Evolutionary conservation across 2,113 vertebrate species (phyloP), one percentile per base, ranked within the genome.

Genomic region (Oncorhynchus keta): DNA sequence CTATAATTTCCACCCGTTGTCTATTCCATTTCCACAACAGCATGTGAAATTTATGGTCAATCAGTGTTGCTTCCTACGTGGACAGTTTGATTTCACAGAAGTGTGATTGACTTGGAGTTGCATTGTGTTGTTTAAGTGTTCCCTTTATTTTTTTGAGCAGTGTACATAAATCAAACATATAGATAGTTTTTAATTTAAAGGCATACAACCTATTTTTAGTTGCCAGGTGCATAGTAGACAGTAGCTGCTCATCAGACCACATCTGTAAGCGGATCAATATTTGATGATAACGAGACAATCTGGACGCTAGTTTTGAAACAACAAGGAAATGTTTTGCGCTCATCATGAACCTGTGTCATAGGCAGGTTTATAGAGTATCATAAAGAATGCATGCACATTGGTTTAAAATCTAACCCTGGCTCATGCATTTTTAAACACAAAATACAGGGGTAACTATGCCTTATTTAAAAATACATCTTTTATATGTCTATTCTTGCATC

Each of bases 371-470:
- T 85, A 77, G 81, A 88, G 87, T 84, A 80, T 84, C 72, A 80
- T 92, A 83, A 89, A 92, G 83, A 85, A 91, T 93, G 87, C 78
- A 92, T 89, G 89, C 77, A 75, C 45, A 67, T 39, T 82, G 66
- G 81, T 89, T 88, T 86, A 45, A 82, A 79, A 76, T 80, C 80
- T 78, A 69, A 57, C 74, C 82, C 69, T 73, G n/a, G 49, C 78
- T 92, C 92, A 93, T 94, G 79, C 83, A 92, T 93, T 81, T 93
- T 93, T 92, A 83, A 93, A 81, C 48, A 68, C 82, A 77, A 85
- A 90, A 90, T 92, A 88, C 91, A 76, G 67, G 70, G 61, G 81
- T 70, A 71, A 32, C 83, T 68, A 78, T 79, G 80, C 80, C 88
- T 79, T 68, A 74, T 85, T 88, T 93, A 93, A 92, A 93, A 92